phyloP scores from a whole-genome alignment of 2,113 vertebrate genomes.

The Psilopsiagon aurifrons region DNA sequence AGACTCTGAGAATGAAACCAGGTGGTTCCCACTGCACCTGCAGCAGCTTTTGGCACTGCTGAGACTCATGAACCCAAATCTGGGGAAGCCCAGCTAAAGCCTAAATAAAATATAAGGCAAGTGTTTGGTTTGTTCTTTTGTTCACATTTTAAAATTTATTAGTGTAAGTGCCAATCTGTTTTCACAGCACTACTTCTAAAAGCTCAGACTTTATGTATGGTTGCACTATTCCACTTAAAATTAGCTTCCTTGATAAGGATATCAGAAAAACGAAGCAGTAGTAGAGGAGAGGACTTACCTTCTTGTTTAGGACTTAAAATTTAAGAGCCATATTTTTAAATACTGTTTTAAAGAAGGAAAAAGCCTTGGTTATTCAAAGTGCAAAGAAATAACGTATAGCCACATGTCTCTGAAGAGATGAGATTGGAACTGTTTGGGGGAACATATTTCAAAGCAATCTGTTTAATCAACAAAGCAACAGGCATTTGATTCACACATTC shows the following conservation, averaged over 20 bases:
- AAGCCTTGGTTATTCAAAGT: slow-evolving; percentile 28
- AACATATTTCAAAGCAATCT: slow-evolving; percentile 74
- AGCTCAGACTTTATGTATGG: background rate
- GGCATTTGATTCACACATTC: slow-evolving; percentile 72
- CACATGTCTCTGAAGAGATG: slow-evolving; percentile 52
- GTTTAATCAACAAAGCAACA: slow-evolving; percentile 75
- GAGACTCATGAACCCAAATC: background rate
- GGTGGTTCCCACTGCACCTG: accelerated
- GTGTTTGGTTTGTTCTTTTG: background rate
- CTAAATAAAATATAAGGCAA: background rate
- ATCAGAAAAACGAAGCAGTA: slow-evolving; percentile 9
- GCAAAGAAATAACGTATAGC: slow-evolving; percentile 58
- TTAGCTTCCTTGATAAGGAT: background rate
- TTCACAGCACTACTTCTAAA: slow-evolving; percentile 24
- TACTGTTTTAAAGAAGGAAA: slow-evolving; percentile 2
- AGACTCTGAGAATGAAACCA: background rate
- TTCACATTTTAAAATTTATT: background rate
- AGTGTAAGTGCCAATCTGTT: slow-evolving; percentile 15
- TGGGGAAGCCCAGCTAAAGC: background rate
- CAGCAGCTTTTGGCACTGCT: background rate
- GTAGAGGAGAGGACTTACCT: slow-evolving; percentile 12
- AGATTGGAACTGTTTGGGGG: slow-evolving; percentile 66
- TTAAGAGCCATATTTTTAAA: slow-evolving; percentile 41
- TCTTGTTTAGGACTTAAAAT: slow-evolving; percentile 23
- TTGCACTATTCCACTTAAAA: background rate